phyloP scores from a whole-genome alignment of 2,113 vertebrate genomes.

The Malaclemys terrapin region DNA sequence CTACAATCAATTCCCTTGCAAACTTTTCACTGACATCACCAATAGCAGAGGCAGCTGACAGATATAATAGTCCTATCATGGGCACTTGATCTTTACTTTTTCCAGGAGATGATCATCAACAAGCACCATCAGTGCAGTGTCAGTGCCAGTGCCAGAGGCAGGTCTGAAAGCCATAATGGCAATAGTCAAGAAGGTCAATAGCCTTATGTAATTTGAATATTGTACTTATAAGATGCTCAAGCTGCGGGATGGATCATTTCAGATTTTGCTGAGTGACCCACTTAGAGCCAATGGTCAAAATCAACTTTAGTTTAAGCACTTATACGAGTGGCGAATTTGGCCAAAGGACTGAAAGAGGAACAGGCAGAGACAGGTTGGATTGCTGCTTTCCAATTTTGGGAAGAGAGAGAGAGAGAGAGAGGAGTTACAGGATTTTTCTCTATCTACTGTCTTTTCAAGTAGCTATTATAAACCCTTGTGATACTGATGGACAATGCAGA shows the following conservation, averaged over 20 bases:
- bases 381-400: background rate
- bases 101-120: background rate
- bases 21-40: background rate
- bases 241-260: background rate
- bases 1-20: background rate
- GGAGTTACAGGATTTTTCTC: background rate
- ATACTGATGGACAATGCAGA: background rate
- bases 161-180: background rate
- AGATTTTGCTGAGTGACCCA: background rate
- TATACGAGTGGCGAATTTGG: background rate
- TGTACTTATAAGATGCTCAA: background rate
- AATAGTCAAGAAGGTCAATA: background rate
- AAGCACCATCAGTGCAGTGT: background rate
- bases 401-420: background rate
- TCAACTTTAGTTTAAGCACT: background rate
- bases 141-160: background rate
- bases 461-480: background rate
- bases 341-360: background rate
- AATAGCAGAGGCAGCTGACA: background rate
- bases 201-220: background rate
- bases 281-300: background rate
- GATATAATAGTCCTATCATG: background rate
- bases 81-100: background rate
- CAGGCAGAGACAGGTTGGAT: background rate
- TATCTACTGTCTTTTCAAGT: constrained; percentile 37